phyloP scores from a whole-genome alignment of 2,797 vertebrate genomes.

The Sarcoramphus papa region DNA sequence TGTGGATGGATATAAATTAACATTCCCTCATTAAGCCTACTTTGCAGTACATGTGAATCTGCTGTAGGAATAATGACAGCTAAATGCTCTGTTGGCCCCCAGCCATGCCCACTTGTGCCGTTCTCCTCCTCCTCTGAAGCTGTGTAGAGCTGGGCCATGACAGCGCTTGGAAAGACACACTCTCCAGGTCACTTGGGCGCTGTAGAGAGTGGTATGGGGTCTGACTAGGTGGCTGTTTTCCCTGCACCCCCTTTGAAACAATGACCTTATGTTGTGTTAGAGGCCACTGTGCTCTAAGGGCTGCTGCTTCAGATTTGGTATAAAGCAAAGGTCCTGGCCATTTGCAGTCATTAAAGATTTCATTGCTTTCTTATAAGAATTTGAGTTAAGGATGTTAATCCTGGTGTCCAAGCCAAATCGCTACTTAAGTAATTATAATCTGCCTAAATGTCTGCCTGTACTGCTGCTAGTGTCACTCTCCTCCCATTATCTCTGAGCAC shows the following conservation, averaged over 20 bases:
- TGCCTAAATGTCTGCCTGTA: neutral
- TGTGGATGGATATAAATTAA: conserved; percentile 18
- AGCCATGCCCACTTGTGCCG: neutral
- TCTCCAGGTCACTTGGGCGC: neutral
- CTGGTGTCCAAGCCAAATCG: conserved; percentile 10
- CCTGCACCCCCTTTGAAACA: neutral
- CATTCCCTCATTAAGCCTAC: conserved; percentile 28
- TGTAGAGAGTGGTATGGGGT: neutral
- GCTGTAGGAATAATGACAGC: neutral
- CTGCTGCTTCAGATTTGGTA: neutral
- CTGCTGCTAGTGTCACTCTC: neutral
- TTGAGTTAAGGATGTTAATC: conserved; percentile 3
- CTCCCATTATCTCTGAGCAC: neutral
- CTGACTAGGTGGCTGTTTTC: neutral
- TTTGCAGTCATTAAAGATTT: neutral
- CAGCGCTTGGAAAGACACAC: neutral
- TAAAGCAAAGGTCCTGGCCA: neutral
- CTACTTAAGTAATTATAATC: conserved; percentile 3
- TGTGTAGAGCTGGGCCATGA: neutral
- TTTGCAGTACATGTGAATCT: neutral
- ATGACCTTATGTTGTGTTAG: neutral
- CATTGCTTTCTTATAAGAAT: neutral
- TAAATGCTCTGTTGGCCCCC: conserved; percentile 26
- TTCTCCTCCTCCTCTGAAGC: neutral
- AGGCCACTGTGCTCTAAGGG: neutral